These are phyloP conservation scores for Tachystola acroxantha DNA, from an alignment of 2,888 invertebrate species.

Conservation along the genomic window DNA sequence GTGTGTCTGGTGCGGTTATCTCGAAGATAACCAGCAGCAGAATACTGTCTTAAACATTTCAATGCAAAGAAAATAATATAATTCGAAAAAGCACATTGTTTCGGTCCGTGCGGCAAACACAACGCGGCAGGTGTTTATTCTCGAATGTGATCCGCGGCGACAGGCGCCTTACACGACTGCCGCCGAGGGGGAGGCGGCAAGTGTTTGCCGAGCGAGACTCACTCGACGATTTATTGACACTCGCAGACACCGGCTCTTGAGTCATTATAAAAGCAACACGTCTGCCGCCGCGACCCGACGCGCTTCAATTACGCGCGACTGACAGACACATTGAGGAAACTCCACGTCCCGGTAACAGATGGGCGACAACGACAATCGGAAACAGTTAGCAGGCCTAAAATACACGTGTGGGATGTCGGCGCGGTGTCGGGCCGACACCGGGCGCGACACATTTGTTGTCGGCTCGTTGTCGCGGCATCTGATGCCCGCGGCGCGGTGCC, in stretches of 20 bases:
- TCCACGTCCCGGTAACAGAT: conserved; percentile 4
- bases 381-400: conserved; percentile 25
- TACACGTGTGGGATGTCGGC: conserved; percentile 18
- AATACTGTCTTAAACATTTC: no score
- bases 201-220: conserved; percentile 1
- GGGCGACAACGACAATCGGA: conserved; percentile 18
- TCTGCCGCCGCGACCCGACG: no score
- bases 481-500: conserved; percentile 7
- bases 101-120: no score
- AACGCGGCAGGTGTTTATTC: conserved; percentile 18
- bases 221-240: no score
- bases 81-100: no score
- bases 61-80: no score
- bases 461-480: conserved; percentile 36
- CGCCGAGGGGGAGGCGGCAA: no score
- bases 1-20: no score
- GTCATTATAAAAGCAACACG: neutral
- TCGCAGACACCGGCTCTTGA: no score
- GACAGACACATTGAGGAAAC: neutral
- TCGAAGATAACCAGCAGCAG: no score
- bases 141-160: conserved; percentile 18
- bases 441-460: conserved; percentile 23
- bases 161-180: no score
- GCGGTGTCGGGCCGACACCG: conserved; percentile 37
- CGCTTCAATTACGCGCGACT: no score